phyloP scores from a whole-genome alignment of 2,888 invertebrate species.

The Panopea generosa region DNA sequence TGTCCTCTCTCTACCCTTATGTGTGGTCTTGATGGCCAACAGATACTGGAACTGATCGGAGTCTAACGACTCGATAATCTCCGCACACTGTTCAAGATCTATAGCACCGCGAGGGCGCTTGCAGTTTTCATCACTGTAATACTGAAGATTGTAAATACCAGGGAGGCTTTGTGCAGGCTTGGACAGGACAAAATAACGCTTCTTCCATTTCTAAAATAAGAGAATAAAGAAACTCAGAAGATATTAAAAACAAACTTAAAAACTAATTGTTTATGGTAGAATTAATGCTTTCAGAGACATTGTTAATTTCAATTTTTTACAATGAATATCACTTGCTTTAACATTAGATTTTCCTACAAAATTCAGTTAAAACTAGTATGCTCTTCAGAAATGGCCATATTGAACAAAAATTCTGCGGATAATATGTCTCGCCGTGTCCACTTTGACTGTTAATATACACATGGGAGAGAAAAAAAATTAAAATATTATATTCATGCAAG shows the following conservation, averaged over 20 bases:
- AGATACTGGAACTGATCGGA: constrained; percentile 79
- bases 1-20: constrained; percentile 89
- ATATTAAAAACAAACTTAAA: too few species aligned
- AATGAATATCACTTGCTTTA: too few species aligned
- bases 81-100: constrained; percentile 98
- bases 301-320: background rate
- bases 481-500: too few species aligned
- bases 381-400: too few species aligned
- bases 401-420: too few species aligned
- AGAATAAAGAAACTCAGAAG: too few species aligned
- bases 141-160: constrained; percentile 96
- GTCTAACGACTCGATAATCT: constrained; percentile 88
- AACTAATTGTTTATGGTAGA: background rate
- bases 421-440: too few species aligned
- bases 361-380: too few species aligned
- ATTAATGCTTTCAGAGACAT: background rate
- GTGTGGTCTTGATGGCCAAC: constrained; percentile 82
- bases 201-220: constrained; percentile 94
- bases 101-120: constrained; percentile 86
- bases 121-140: constrained; percentile 91
- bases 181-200: constrained; percentile 95
- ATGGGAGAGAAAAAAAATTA: too few species aligned
- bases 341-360: too few species aligned
- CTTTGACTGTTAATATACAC: too few species aligned
- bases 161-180: constrained; percentile 96